Evolutionary conservation across 2,113 vertebrate species (phyloP).

Genomic region (Anoura caudifer): DNA sequence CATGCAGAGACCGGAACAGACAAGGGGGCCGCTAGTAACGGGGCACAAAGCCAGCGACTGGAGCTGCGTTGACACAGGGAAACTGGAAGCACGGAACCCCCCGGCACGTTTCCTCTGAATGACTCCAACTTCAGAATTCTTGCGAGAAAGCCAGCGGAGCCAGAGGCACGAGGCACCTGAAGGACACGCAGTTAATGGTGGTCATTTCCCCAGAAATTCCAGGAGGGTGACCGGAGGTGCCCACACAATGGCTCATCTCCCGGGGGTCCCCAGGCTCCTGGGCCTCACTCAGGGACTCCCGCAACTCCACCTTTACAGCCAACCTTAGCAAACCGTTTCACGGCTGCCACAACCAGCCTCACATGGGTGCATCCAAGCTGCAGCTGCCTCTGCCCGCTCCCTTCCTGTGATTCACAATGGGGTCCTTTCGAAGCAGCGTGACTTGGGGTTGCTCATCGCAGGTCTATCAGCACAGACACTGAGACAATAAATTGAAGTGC

Average conservation of each 20-base stretch:
- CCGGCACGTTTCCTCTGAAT: not conserved
- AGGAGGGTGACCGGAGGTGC: not conserved
- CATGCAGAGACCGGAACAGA: not conserved
- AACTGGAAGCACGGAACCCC: fast-evolving
- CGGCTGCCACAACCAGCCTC: not conserved
- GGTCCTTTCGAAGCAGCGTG: not conserved
- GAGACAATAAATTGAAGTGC: conserved; percentile 69
- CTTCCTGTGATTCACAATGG: fast-evolving
- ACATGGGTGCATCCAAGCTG: not conserved
- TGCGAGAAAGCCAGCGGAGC: not conserved
- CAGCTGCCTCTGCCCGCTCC: not conserved
- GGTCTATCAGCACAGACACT: conserved; percentile 3
- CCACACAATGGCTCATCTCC: fast-evolving
- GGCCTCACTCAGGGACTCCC: not conserved
- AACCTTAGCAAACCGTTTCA: not conserved
- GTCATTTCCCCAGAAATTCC: not conserved
- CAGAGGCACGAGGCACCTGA: not conserved
- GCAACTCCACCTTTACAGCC: not conserved
- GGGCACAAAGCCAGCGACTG: not conserved
- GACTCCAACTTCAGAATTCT: not conserved
- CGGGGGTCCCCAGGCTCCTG: not conserved
- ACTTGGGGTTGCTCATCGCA: not conserved
- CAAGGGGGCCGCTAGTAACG: not conserved
- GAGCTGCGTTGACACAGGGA: not conserved
- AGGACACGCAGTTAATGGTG: not conserved